Conservation (phyloP, 2,888 invertebrate genomes). For the Caenorhabditis virilis region DNA sequence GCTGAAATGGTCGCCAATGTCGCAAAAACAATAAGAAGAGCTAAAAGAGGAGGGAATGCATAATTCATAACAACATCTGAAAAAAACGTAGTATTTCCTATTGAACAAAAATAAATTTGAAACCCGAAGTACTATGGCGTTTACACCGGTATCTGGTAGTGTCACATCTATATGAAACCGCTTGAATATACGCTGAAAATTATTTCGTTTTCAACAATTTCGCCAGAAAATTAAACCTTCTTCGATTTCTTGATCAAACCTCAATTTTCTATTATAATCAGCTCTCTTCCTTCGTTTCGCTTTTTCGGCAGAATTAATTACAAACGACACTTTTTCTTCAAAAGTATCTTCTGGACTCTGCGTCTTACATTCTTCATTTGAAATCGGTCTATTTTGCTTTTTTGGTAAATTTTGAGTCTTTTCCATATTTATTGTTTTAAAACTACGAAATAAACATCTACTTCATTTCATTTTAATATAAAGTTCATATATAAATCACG, state of each 20-base stretch:
- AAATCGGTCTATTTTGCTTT: too few relatives aligned
- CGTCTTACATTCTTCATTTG: too few relatives aligned
- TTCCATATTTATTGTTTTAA: too few relatives aligned
- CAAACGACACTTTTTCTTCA: too few relatives aligned
- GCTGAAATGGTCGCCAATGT: not conserved
- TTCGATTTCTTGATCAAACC: constrained; percentile 2
- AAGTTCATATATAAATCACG: constrained; percentile 29
- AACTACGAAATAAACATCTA: too few relatives aligned
- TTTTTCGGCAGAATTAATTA: too few relatives aligned
- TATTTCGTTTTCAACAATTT: not conserved
- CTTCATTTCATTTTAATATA: too few relatives aligned
- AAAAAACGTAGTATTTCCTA: not conserved
- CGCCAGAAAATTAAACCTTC: not conserved
- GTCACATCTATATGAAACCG: constrained; percentile 4
- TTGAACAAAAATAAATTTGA: not conserved
- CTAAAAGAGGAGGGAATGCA: not conserved
- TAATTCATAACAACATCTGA: not conserved
- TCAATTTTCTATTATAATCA: constrained; percentile 1
- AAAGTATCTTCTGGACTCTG: too few relatives aligned
- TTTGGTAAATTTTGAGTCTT: too few relatives aligned
- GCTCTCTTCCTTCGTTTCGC: too few relatives aligned
- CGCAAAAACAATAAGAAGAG: not conserved
- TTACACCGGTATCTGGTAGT: constrained; percentile 1
- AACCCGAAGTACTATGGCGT: not conserved
- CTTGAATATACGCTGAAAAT: not conserved